These are phyloP conservation scores for Chloropsis cyanopogon DNA, from an alignment of 2,113 vertebrate species.

Conservation along the genomic window DNA sequence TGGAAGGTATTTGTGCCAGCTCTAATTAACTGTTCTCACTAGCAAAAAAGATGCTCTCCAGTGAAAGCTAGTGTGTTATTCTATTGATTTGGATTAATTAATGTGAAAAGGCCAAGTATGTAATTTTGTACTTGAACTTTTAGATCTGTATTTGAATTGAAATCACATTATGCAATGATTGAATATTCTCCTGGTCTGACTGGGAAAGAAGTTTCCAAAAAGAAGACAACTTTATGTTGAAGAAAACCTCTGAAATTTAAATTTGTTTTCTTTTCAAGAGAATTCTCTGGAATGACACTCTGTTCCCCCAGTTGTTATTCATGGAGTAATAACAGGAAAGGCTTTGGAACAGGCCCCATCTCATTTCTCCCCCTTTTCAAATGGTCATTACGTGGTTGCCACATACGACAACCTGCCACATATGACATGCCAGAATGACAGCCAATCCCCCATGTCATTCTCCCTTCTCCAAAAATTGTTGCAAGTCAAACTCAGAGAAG, in stretches of 20 bases:
- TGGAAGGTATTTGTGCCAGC: constrained; percentile 16
- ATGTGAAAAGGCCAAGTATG: background rate
- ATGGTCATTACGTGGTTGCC: background rate
- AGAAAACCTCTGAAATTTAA: background rate
- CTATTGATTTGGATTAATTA: constrained; percentile 31
- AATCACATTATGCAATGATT: background rate
- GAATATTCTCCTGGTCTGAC: background rate
- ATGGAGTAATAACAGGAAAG: background rate
- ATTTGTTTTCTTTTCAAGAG: background rate
- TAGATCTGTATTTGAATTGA: background rate
- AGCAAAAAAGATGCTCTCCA: background rate
- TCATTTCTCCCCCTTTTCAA: background rate
- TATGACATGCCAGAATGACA: background rate
- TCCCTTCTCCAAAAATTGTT: background rate
- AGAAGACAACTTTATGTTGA: background rate
- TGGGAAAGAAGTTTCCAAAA: background rate
- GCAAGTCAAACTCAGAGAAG: background rate
- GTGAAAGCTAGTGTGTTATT: background rate
- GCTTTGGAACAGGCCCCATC: background rate
- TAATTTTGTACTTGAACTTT: constrained; percentile 12
- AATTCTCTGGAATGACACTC: background rate
- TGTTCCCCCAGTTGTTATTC: background rate
- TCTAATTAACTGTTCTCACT: background rate
- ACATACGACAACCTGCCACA: no score
- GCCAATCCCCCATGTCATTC: accelerated